Conservation (phyloP, 2,888 invertebrate species). For the Watsonalla binaria region DNA sequence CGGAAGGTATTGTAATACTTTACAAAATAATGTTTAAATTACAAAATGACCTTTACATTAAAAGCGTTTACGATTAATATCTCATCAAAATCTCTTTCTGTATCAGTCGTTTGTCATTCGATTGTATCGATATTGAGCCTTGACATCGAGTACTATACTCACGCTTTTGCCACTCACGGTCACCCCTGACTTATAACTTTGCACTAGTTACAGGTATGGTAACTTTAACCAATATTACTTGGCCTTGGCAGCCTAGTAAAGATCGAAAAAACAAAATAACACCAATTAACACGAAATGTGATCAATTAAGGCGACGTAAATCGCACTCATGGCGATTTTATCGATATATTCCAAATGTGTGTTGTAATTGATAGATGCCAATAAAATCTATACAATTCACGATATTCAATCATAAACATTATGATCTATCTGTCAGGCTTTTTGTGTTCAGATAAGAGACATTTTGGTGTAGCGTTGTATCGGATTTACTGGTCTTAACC, state of each 20-base stretch:
- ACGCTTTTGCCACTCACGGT: slow-evolving; percentile 59
- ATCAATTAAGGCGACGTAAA: neutral
- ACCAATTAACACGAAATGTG: neutral
- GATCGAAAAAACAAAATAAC: neutral
- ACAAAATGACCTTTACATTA: neutral
- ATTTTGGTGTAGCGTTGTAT: neutral
- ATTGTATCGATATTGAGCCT: slow-evolving; percentile 39
- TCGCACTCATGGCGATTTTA: neutral
- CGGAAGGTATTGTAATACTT: neutral
- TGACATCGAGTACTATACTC: slow-evolving; percentile 51
- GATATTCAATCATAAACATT: neutral
- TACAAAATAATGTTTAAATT: neutral
- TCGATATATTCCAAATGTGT: neutral
- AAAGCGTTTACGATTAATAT: slow-evolving; percentile 1
- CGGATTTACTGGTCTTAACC: no score
- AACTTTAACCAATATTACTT: slow-evolving; percentile 2
- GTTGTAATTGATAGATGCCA: neutral
- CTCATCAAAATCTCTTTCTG: slow-evolving; percentile 21
- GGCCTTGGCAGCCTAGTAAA: neutral
- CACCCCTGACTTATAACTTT: slow-evolving; percentile 35
- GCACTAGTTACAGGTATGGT: slow-evolving; percentile 28
- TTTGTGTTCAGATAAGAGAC: neutral
- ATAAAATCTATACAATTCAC: neutral
- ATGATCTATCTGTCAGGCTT: neutral
- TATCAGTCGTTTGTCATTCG: slow-evolving; percentile 26